Base-by-base conservation (phyloP, 2,888 invertebrate genomes). In the Eupeodes latifasciatus region DNA sequence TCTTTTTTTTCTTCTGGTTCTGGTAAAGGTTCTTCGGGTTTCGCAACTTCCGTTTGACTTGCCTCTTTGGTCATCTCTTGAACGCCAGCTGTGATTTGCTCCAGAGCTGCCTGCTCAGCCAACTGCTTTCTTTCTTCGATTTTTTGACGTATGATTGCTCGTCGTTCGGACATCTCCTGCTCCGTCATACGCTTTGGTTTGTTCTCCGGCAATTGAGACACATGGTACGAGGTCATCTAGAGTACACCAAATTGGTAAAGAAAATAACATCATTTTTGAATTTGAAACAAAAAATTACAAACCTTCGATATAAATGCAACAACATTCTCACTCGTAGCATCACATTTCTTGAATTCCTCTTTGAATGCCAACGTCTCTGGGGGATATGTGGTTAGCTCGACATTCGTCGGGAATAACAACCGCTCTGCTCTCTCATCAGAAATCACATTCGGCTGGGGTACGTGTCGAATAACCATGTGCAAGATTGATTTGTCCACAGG, bases 141-240 rank as follows among this genome's bases (percentile, higher is more conserved):
- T 83, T 95, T 94, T 87, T 95, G 95, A 76, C 96, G 95, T 0
- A 96, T 96, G 80, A 94, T 94, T 91, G 96, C 96, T 80, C 96
- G 94, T 75, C 97, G 94, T 9, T 94, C 92, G 12, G 95, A 94
- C 92, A 98, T 95, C 92, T 98, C 97, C 92, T 96, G 96, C 16
- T 94, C 94, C 0, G 96, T 97, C 86, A 98, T 94, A n/a, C 95
- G 95, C 92, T 96, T 97, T 10, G 96, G 95, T 92, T 96, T 96
- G 92, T 98, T 97, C 92, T 97, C 96, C 0, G 98, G 98, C 89
- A 99, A 92, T 84, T 94, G 94, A 90, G 95, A 95, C 86, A 95
- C 95, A 91, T 98, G 97, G 40, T 96, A 95, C 75, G 97, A 96
- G 94, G 97, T 96, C 98, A 99, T 98, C 95, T 99, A 98, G 0